A percentile compares a stretch with the other conserved stretches of the same genome.
phyloP scores from a whole-genome alignment of 2,113 vertebrate genomes.

The Amphilophus citrinellus region DNA sequence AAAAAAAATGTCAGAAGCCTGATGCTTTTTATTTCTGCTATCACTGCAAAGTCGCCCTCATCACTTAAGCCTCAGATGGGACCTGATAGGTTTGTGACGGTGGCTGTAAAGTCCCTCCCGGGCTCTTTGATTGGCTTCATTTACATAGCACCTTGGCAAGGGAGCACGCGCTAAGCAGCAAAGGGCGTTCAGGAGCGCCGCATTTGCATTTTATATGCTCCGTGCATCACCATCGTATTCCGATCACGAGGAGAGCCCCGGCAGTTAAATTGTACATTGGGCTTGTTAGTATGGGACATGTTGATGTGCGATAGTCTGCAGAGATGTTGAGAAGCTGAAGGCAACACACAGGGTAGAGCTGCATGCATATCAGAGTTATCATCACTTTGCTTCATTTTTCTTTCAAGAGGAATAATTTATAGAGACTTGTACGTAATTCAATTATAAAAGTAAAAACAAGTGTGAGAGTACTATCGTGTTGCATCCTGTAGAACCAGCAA shows the following conservation, averaged over 20 bases:
- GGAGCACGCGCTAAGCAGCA: not conserved
- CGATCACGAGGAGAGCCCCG: not conserved
- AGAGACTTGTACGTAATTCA: not conserved
- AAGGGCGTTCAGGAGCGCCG: not conserved
- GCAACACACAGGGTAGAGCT: not conserved
- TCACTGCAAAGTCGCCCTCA: not conserved
- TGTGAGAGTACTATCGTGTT: not conserved
- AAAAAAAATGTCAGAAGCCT: not conserved
- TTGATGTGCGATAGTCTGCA: not conserved
- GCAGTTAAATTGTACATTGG: constrained; percentile 14
- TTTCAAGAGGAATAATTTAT: not conserved
- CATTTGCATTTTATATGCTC: constrained; percentile 47
- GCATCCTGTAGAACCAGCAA: not conserved
- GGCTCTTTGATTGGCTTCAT: constrained; percentile 54
- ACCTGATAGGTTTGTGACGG: constrained; percentile 18
- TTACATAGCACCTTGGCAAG: constrained; percentile 37
- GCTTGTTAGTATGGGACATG: constrained; percentile 33
- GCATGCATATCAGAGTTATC: not conserved
- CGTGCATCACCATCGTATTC: constrained; percentile 16
- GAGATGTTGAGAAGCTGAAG: constrained; percentile 4
- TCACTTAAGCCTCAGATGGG: not conserved
- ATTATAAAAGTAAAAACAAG: not conserved
- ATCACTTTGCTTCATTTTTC: not conserved
- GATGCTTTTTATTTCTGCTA: constrained; percentile 5
- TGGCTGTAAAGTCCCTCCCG: constrained; percentile 14